Conservation (phyloP, 1,140 invertebrate genomes). For the Heliothis virescens region DNA sequence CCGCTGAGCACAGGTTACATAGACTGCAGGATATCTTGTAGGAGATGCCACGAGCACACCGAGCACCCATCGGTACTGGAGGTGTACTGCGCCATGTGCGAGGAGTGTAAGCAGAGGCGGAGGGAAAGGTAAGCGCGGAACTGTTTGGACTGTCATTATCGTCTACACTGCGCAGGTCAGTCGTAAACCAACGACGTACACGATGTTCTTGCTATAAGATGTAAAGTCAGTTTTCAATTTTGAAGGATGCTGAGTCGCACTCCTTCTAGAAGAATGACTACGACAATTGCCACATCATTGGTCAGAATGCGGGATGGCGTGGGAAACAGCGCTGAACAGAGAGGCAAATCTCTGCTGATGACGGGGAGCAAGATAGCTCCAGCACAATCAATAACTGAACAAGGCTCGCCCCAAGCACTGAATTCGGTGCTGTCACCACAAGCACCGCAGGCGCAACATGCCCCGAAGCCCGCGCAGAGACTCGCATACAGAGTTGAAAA, state of each 20-base stretch:
- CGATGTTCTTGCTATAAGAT: no score
- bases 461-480: neutral
- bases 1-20: slow-evolving; percentile 50
- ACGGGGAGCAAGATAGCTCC: neutral
- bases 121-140: slow-evolving; percentile 46
- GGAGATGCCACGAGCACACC: slow-evolving; percentile 55
- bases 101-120: slow-evolving; percentile 68
- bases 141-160: no score
- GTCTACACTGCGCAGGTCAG: no score
- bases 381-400: neutral
- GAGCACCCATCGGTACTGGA: slow-evolving; percentile 57
- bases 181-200: no score
- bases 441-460: neutral
- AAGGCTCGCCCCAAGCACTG: neutral
- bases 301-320: slow-evolving; percentile 15
- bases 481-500: neutral
- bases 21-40: slow-evolving; percentile 68
- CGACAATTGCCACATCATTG: neutral
- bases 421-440: neutral
- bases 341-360: neutral
- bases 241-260: neutral
- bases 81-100: slow-evolving; percentile 77
- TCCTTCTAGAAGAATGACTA: neutral
- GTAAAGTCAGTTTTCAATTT: neutral
- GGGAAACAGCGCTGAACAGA: neutral